Evolutionary conservation across 2,888 invertebrate genomes (phyloP).

Genomic region (Sphecodes monilicornis): DNA sequence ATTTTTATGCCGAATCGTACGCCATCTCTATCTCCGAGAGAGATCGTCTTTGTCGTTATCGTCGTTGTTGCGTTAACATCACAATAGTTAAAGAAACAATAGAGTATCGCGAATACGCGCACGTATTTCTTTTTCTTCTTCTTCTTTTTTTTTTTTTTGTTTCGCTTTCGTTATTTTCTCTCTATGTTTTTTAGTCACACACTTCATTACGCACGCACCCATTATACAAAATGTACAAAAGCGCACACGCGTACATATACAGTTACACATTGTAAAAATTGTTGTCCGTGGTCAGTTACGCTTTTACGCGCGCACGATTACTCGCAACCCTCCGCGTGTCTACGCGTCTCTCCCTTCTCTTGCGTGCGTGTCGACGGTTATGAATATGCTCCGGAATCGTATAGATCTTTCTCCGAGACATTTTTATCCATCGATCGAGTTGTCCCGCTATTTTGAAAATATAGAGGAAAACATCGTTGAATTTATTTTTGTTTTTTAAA

Average conservation of each 20-base stretch:
- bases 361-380: not conserved
- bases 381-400: not conserved
- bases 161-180: not conserved
- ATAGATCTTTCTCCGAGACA: not conserved
- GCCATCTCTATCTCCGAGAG: not conserved
- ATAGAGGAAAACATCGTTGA: not conserved
- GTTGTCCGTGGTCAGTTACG: conserved; percentile 16
- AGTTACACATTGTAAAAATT: not conserved
- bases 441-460: not conserved
- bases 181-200: not conserved
- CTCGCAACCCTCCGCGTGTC: conserved; percentile 7
- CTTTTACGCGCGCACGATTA: conserved; percentile 1
- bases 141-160: not conserved
- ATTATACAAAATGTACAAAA: conserved; percentile 21
- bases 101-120: conserved; percentile 48
- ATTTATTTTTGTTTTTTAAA: not conserved
- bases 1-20: conserved; percentile 78
- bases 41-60: conserved; percentile 18
- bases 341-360: not conserved
- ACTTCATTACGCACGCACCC: conserved; percentile 4
- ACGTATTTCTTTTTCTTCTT: not conserved
- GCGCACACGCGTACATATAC: not conserved
- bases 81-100: conserved; percentile 81
- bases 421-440: not conserved
- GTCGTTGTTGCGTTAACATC: conserved; percentile 56